Evolutionary conservation across 2,888 invertebrate species (phyloP).

Genomic region (Agrochola macilenta): DNA sequence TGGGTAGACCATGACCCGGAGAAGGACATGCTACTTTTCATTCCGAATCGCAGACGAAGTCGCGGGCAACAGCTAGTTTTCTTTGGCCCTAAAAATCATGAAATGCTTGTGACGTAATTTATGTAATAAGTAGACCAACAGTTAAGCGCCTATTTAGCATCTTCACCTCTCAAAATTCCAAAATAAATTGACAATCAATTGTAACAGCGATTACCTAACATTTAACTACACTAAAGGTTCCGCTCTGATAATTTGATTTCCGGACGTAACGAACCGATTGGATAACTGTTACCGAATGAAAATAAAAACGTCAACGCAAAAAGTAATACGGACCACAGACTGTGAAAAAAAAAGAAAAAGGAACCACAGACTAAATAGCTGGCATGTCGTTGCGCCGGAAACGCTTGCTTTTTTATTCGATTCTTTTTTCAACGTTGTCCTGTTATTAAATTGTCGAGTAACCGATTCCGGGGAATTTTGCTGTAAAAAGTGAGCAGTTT

Average conservation of each 20-base stretch:
- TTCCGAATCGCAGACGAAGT: too few relatives aligned
- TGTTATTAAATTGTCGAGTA: slow-evolving; percentile 70
- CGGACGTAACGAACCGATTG: slow-evolving; percentile 64
- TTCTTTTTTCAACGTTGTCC: slow-evolving; percentile 36
- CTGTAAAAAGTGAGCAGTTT: slow-evolving; percentile 38
- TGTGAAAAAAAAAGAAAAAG: slow-evolving; percentile 60
- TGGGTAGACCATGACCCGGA: too few relatives aligned
- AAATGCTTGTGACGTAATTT: too few relatives aligned
- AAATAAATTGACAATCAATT: slow-evolving; percentile 31
- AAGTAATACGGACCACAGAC: slow-evolving; percentile 65
- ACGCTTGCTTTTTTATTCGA: slow-evolving; percentile 42
- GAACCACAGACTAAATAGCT: slow-evolving; percentile 67
- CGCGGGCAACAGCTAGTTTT: too few relatives aligned
- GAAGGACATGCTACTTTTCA: too few relatives aligned
- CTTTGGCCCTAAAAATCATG: too few relatives aligned
- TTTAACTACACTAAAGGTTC: slow-evolving; percentile 28
- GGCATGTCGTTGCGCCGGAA: slow-evolving; percentile 57
- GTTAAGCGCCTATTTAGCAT: background rate
- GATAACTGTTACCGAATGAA: slow-evolving; percentile 71
- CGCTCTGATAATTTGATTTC: slow-evolving; percentile 59
- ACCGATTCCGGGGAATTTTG: slow-evolving; percentile 49
- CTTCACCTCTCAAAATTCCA: background rate
- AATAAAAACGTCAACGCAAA: slow-evolving; percentile 62
- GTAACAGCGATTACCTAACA: slow-evolving; percentile 37
- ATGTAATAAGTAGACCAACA: background rate